Evolutionary conservation across 2,113 vertebrate genomes (phyloP).

Genomic region (Cyprinodon tularosa): DNA sequence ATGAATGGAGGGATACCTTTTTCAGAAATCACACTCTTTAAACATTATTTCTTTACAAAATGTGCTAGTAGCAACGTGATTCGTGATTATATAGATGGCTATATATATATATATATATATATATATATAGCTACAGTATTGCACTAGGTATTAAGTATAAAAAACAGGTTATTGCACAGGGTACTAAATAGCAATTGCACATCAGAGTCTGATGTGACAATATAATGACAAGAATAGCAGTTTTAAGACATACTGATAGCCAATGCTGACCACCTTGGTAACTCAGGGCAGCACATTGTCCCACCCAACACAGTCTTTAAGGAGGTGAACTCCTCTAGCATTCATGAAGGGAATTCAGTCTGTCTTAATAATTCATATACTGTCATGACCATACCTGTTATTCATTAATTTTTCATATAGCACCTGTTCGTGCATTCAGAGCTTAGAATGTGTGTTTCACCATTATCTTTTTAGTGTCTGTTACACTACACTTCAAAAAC

Average conservation of each 20-base stretch:
- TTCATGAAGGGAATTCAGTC: conserved; percentile 37
- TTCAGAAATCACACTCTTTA: background rate
- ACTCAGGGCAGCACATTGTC: conserved; percentile 8
- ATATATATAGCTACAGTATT: too few relatives aligned
- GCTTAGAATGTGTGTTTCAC: conserved; percentile 22
- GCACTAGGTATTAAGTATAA: too few relatives aligned
- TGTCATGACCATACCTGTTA: conserved; percentile 54
- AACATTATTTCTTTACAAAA: background rate
- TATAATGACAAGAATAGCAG: background rate
- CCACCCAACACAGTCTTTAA: conserved; percentile 26
- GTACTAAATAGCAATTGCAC: too few relatives aligned
- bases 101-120: too few relatives aligned
- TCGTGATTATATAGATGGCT: too few relatives aligned
- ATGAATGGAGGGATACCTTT: background rate
- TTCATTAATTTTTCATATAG: conserved; percentile 59
- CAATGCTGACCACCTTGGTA: background rate
- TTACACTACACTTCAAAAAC: conserved; percentile 6
- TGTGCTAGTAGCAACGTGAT: background rate
- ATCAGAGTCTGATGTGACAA: too few relatives aligned
- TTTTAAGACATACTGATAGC: conserved; percentile 11
- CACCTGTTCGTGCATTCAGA: conserved; percentile 35
- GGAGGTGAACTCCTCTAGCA: conserved; percentile 28
- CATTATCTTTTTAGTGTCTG: conserved; percentile 5
- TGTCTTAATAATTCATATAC: conserved; percentile 62
- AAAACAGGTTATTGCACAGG: too few relatives aligned